These are phyloP conservation scores for Brienomyrus brachyistius DNA, from an alignment of 2,113 vertebrate species.

Conservation along the genomic window DNA sequence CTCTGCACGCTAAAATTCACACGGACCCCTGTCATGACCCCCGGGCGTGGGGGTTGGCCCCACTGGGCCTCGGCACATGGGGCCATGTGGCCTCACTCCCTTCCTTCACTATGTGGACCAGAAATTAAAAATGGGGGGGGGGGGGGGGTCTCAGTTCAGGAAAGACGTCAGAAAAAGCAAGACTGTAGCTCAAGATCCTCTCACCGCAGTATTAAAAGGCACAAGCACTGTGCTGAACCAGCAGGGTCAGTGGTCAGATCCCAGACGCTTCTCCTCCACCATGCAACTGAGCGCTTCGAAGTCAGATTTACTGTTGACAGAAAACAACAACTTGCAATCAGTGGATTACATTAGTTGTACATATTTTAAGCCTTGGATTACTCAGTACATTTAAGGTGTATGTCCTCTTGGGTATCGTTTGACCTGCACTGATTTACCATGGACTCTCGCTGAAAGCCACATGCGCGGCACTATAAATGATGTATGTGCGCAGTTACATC, in stretches of 20 bases:
- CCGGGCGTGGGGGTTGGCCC: conserved; percentile 28
- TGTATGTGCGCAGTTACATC: background rate
- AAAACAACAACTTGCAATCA: background rate
- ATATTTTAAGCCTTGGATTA: background rate
- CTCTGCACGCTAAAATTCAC: conserved; percentile 63
- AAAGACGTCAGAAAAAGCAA: conserved; percentile 21
- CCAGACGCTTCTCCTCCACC: conserved; percentile 22
- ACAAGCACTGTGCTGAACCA: conserved; percentile 48
- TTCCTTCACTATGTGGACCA: conserved; percentile 19
- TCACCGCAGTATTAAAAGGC: conserved; percentile 66
- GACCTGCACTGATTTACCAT: background rate
- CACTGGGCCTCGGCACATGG: conserved; percentile 42
- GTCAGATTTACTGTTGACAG: background rate
- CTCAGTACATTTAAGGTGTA: background rate
- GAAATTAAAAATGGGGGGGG: conserved; percentile 19
- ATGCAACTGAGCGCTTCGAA: conserved; percentile 28
- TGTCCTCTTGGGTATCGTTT: background rate
- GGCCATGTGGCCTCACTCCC: conserved; percentile 43
- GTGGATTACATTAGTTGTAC: background rate
- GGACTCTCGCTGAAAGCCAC: background rate
- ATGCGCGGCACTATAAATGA: background rate
- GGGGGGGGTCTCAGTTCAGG: conserved; percentile 24
- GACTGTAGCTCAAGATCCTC: conserved; percentile 59
- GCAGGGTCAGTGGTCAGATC: conserved; percentile 35
- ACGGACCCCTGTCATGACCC: conserved; percentile 34